Evolutionary conservation across 1,140 invertebrate species (phyloP).

Genomic region (Calosoma granatense): DNA sequence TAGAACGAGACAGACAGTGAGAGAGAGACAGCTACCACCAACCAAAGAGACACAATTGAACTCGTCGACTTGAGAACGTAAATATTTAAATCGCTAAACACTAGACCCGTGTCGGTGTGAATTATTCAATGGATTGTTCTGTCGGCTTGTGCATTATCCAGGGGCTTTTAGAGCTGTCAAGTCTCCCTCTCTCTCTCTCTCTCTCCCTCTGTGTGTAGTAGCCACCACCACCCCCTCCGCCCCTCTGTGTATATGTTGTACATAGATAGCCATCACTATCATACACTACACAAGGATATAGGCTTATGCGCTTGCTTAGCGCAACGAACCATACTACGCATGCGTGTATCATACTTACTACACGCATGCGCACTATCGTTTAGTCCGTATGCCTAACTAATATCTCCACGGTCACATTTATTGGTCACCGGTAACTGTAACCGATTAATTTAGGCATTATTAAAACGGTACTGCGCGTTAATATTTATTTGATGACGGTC

Average conservation of each 20-base stretch:
- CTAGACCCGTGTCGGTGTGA: constrained; percentile 22
- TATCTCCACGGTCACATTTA: background rate
- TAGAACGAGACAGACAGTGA: no score
- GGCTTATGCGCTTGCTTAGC: no score
- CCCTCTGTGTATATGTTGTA: no score
- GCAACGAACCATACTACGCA: background rate
- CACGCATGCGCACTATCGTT: background rate
- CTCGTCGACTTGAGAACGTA: constrained; percentile 18
- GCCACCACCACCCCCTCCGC: no score
- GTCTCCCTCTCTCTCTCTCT: constrained; percentile 11
- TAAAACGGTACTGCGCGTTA: background rate
- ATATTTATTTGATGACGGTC: background rate
- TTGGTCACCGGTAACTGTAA: background rate
- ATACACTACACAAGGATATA: no score
- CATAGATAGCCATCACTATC: no score
- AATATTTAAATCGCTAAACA: constrained; percentile 30
- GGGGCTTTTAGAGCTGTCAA: constrained; percentile 30
- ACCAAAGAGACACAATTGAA: background rate
- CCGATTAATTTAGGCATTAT: no score
- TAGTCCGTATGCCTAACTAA: background rate
- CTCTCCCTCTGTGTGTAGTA: background rate
- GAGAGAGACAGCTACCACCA: no score
- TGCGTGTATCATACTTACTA: background rate
- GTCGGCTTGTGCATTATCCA: constrained; percentile 30
- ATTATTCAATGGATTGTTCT: constrained; percentile 19